Evolutionary conservation across 1,140 invertebrate genomes (phyloP), one percentile per base, ranked within the genome.

Genomic region (Sycophaga agraensis): DNA sequence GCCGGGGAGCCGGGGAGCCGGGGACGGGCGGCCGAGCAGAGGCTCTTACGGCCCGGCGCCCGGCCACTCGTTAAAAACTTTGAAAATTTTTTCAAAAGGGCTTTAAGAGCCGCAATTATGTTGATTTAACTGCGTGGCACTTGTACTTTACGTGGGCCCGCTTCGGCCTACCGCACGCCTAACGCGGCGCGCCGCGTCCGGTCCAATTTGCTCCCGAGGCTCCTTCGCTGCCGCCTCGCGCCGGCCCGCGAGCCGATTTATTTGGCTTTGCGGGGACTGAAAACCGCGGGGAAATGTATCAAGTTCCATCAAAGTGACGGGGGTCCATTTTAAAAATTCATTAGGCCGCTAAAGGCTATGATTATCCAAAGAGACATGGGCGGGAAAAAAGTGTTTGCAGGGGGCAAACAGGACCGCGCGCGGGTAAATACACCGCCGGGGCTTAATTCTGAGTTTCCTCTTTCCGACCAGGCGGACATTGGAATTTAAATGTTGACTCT

Each of bases 401-500:
- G 39, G 34, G 11, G 5, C 22, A 51, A 39, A 51, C 16, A 51
- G 2, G 16, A 35, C n/a, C 19, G n/a, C n/a, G n/a, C n/a, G n/a
- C 3, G 14, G 16, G 12, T 22, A 51, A 51, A 51, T 22, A 51
- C 16, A 31, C 11, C 17, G 28, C 31, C 49, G 17, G 22, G 16
- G 28, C 19, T 51, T 51, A 24, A n/a, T 34, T 51, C 49, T 14
- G 11, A 51, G 5, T 51, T 50, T 26, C 34, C 19, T 51, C 34
- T 22, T 51, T 22, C 16, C 19, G 48, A 3, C 31, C 22, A 19
- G 12, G 12, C 21, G 11, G 4, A 9, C 12, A 22, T 24, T 24
- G 34, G 14, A 37, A 37, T 51, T 51, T 51, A 39, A 51, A 39
- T 51, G 34, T 51, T 51, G 31, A 39, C 49, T 37, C n/a, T 22